Evolutionary conservation across 2,797 vertebrate genomes (phyloP).

Genomic region (Sardinella longiceps): DNA sequence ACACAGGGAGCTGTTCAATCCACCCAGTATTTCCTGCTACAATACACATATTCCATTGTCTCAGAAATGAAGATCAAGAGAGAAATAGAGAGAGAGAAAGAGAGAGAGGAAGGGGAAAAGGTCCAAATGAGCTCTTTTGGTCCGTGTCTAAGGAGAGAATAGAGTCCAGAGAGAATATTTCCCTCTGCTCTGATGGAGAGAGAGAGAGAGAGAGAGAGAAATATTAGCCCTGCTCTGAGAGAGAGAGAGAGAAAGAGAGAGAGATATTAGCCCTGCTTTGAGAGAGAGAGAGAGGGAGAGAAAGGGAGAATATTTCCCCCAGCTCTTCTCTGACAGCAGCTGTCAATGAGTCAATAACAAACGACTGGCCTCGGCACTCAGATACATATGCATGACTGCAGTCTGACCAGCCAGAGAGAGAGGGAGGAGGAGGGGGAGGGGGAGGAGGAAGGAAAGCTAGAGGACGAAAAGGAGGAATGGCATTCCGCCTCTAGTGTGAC

Average conservation of each 20-base stretch:
- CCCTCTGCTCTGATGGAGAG: no score
- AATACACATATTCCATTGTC: background rate
- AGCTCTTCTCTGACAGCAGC: background rate
- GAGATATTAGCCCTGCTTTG: no score
- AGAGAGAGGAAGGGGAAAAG: no score
- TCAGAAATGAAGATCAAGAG: background rate
- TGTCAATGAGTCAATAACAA: constrained; percentile 8
- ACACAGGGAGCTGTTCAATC: background rate
- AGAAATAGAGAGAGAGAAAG: no score
- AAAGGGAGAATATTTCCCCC: background rate
- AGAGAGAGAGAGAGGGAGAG: background rate
- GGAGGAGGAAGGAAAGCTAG: background rate
- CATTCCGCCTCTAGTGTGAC: background rate
- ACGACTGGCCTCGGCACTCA: background rate
- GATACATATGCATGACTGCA: background rate
- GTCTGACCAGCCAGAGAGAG: background rate
- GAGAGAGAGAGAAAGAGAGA: no score
- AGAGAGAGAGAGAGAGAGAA: no score
- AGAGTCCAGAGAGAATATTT: no score
- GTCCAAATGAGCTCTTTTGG: no score
- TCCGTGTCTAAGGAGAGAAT: no score
- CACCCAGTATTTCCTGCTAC: background rate
- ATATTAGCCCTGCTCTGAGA: no score
- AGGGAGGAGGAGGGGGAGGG: background rate
- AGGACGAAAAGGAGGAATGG: background rate